A percentile compares a stretch with the other conserved stretches of the same genome.
Evolutionary conservation across 2,113 vertebrate species (phyloP).

Genomic region (Myrmophylax atrothorax): DNA sequence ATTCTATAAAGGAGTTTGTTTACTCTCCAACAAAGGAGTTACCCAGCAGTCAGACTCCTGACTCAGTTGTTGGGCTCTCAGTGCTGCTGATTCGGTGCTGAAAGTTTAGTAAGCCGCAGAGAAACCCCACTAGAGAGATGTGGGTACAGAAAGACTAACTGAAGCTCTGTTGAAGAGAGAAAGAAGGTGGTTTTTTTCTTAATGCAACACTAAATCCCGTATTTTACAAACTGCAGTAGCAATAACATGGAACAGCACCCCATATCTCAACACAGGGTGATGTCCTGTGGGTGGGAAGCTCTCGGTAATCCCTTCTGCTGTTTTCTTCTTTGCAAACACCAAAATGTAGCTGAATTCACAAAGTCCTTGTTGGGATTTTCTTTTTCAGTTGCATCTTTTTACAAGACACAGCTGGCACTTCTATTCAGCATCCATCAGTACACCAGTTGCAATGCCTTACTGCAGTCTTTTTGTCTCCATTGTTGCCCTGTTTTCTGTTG

Average conservation of each 20-base stretch:
- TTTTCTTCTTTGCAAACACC: not conserved
- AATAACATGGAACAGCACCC: not conserved
- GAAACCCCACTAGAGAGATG: not conserved
- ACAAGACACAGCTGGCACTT: constrained; percentile 24
- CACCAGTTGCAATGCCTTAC: not conserved
- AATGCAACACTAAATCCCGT: not conserved
- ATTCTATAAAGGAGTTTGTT: constrained; percentile 3
- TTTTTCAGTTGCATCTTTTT: not conserved
- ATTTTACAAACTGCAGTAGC: not conserved
- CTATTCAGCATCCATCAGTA: not conserved
- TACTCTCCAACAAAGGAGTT: not conserved
- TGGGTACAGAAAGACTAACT: not conserved
- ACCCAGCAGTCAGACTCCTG: not conserved
- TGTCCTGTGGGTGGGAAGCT: not conserved
- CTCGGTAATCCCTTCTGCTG: not conserved
- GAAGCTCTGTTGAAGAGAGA: not conserved
- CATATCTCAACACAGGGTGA: not conserved
- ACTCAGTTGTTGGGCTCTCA: not conserved
- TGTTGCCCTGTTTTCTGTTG: not conserved
- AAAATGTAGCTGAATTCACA: not conserved
- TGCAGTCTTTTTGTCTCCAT: constrained; percentile 32
- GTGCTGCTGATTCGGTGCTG: not conserved
- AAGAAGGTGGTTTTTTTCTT: not conserved
- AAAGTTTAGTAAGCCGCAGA: not conserved
- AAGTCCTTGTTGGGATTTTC: not conserved